A percentile compares a stretch with the other conserved stretches of the same genome.
phyloP scores from a whole-genome alignment of 2,888 invertebrate genomes.

The Zeuzera pyrina region DNA sequence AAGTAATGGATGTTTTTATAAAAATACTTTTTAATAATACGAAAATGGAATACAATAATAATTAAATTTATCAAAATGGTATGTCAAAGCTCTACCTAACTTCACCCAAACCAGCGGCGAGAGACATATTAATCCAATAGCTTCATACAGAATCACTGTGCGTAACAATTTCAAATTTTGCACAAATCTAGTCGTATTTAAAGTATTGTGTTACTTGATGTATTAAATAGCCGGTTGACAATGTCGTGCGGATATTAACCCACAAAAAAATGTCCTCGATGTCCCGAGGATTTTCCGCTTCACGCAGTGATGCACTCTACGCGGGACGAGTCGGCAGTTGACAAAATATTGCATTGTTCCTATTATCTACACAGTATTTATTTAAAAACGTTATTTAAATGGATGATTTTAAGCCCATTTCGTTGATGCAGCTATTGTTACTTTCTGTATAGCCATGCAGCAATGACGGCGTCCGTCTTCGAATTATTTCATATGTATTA shows the following conservation, averaged over 20 bases:
- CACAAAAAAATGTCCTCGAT: slow-evolving; percentile 71
- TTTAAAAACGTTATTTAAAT: slow-evolving; percentile 74
- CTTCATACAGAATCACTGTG: slow-evolving; percentile 52
- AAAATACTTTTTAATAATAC: too few relatives aligned
- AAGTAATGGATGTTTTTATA: too few relatives aligned
- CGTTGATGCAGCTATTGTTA: slow-evolving; percentile 61
- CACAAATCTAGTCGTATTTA: slow-evolving; percentile 71
- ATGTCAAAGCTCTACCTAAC: too few relatives aligned
- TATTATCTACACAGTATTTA: slow-evolving; percentile 70
- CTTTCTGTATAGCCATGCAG: slow-evolving; percentile 19
- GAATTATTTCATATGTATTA: neutral
- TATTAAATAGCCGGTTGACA: slow-evolving; percentile 72
- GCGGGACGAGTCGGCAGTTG: slow-evolving; percentile 65
- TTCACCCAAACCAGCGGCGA: neutral
- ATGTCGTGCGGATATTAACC: slow-evolving; percentile 72
- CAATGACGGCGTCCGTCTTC: neutral
- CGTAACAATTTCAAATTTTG: slow-evolving; percentile 70
- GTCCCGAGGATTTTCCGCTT: slow-evolving; percentile 73
- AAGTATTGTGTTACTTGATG: slow-evolving; percentile 70
- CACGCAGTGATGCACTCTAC: slow-evolving; percentile 67
- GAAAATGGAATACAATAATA: too few relatives aligned
- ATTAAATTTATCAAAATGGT: too few relatives aligned
- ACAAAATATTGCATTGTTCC: slow-evolving; percentile 73
- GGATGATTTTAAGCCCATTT: slow-evolving; percentile 70
- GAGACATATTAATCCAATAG: slow-evolving; percentile 59